These are phyloP conservation scores for Hesperia comma DNA, from an alignment of 2,888 invertebrate genomes.

Conservation along the genomic window DNA sequence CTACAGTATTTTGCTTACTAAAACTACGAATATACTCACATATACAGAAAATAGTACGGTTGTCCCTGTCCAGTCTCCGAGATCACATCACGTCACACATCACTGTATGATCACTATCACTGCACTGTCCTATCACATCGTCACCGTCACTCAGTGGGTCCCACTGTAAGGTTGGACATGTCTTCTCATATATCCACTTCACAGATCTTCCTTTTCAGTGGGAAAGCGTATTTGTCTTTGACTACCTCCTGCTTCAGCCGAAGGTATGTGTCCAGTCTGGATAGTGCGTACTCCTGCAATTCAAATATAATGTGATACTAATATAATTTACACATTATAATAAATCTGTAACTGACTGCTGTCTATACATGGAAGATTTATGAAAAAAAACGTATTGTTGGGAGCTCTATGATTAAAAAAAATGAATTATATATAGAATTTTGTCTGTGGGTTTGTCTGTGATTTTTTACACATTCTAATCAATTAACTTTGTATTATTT, in stretches of 20 bases:
- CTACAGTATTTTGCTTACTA: slow-evolving; percentile 10
- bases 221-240: slow-evolving; percentile 68
- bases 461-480: too few relatives aligned
- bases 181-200: slow-evolving; percentile 79
- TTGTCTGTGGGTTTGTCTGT: too few relatives aligned
- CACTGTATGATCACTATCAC: background rate
- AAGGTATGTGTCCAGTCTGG: slow-evolving; percentile 85
- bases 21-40: slow-evolving; percentile 1
- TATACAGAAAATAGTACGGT: background rate
- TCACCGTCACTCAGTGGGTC: slow-evolving; percentile 31
- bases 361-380: too few relatives aligned
- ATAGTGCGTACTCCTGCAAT: slow-evolving; percentile 87
- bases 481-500: too few relatives aligned
- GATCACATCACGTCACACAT: slow-evolving; percentile 15
- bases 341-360: too few relatives aligned
- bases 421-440: too few relatives aligned
- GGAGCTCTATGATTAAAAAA: too few relatives aligned
- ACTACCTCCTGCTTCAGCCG: slow-evolving; percentile 83
- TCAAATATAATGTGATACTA: background rate
- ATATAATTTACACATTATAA: too few relatives aligned
- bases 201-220: slow-evolving; percentile 78
- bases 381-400: too few relatives aligned
- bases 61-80: slow-evolving; percentile 37
- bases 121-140: slow-evolving; percentile 4
- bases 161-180: slow-evolving; percentile 42